Evolutionary conservation across 2,888 invertebrate genomes (phyloP).

Genomic region (Terebella lapidaria): DNA sequence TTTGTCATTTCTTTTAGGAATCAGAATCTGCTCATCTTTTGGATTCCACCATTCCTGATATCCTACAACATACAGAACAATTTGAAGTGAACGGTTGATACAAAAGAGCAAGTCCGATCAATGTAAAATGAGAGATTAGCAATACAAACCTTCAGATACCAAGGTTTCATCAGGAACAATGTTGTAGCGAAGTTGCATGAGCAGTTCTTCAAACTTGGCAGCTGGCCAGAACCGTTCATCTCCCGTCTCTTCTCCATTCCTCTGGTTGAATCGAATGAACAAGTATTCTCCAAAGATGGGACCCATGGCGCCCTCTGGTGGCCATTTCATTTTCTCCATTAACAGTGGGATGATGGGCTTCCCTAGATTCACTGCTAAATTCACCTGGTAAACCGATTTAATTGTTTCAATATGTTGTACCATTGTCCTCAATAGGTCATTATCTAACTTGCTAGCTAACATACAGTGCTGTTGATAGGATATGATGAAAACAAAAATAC

Average conservation of each 20-base stretch:
- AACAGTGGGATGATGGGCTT: conserved; percentile 48
- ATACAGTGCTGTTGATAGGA: too few relatives aligned
- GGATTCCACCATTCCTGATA: neutral
- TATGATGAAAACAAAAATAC: too few relatives aligned
- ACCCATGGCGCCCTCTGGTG: conserved; percentile 49
- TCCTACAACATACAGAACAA: neutral
- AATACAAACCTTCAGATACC: neutral
- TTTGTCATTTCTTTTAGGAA: neutral
- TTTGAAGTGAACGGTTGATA: too few relatives aligned
- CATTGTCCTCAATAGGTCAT: too few relatives aligned
- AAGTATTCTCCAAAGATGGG: conserved; percentile 49
- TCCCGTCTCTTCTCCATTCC: conserved; percentile 27
- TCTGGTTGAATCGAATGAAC: conserved; percentile 36
- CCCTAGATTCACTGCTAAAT: conserved; percentile 38
- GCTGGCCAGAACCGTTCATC: conserved; percentile 43
- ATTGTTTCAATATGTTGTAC: too few relatives aligned
- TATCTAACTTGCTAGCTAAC: too few relatives aligned
- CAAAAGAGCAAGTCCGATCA: too few relatives aligned
- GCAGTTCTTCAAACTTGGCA: conserved; percentile 44
- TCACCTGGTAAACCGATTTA: conserved; percentile 44
- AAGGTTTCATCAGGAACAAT: conserved; percentile 27
- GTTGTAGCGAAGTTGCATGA: too few relatives aligned
- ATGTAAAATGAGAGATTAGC: too few relatives aligned
- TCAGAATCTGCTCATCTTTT: neutral
- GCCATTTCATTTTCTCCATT: conserved; percentile 48